Conservation (phyloP, 2,797 vertebrate genomes). For the Austrolebias charrua region DNA sequence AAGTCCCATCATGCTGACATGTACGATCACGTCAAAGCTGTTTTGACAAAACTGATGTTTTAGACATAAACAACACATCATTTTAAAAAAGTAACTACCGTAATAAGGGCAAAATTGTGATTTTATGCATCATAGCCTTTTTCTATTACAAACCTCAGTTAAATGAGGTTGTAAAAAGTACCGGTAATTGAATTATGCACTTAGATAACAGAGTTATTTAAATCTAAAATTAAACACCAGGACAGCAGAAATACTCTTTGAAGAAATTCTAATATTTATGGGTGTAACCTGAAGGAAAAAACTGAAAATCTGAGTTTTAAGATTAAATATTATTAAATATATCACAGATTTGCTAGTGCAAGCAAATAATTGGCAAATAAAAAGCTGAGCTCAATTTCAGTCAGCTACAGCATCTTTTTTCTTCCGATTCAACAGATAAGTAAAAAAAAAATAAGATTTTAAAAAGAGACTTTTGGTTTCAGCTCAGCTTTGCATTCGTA, state of each 20-base stretch:
- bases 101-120: conserved; percentile 25
- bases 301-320: conserved; percentile 25
- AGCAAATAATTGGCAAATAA: conserved; percentile 60
- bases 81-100: conserved; percentile 24
- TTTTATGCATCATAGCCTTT: conserved; percentile 28
- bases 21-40: conserved; percentile 25
- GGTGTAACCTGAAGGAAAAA: conserved; percentile 19
- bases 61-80: conserved; percentile 12
- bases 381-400: conserved; percentile 27
- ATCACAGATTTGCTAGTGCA: conserved; percentile 41
- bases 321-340: conserved; percentile 10
- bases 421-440: conserved; percentile 26
- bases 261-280: conserved; percentile 5
- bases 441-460: conserved; percentile 29
- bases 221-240: conserved; percentile 13
- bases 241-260: neutral
- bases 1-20: conserved; percentile 35
- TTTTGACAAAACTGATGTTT: conserved; percentile 21
- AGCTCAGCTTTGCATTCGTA: conserved; percentile 11
- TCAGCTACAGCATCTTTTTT: conserved; percentile 15
- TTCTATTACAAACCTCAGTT: conserved; percentile 43
- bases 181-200: conserved; percentile 21
- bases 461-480: conserved; percentile 12
- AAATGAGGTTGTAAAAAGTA: conserved; percentile 44
- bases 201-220: conserved; percentile 18